Base-by-base conservation (phyloP, 1,140 invertebrate species). In the Hyphantria cunea region DNA sequence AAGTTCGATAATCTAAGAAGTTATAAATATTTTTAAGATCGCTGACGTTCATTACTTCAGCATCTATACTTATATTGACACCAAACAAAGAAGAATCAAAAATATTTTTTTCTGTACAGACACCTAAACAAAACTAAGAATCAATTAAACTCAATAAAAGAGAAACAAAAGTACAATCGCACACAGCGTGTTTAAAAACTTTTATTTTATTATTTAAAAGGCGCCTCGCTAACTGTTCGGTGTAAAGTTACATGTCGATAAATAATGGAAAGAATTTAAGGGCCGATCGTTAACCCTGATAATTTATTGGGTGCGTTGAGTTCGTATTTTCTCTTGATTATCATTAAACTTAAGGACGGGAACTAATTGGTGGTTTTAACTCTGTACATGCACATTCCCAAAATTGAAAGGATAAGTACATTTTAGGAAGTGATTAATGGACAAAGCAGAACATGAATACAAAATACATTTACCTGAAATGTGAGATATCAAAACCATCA, bases 211-310 rank as follows among this genome's bases (percentile, higher is more conserved):
- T 70, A 61, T 73, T 70, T 62, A 51, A 33, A 53, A 63, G 17
- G 69, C 51, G 59, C 72, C 39, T 41, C 12, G 61, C 61, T 64
- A 55, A 58, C 60, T 41, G 66, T 64, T 32, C 47, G 54, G 64
- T 74, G 66, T 74, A 50, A 55, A 49, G 72, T 74, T 69, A 71
- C 72, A 66, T 31, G 54, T 33, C 61, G 12, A 54, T 66, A 72
- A 74, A 72, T 74, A 74, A 71, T 64, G 72, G 55, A 54, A 52
- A 64, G 68, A 56, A 62, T 65, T 62, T 56, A 60, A 66, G 50
- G 14, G 33, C 41, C 31, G 62, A 61, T 70, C 64, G 60, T 55
- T 55, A 55, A 55, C 42, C 13, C 25, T 8, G 31, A 45, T 45
- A 45, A 55, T 45, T 45, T 55, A 55, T 55, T 34, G 42, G 12